Evolutionary conservation across 2,888 invertebrate species (phyloP).

Genomic region (Cataglyphis altisquamis): DNA sequence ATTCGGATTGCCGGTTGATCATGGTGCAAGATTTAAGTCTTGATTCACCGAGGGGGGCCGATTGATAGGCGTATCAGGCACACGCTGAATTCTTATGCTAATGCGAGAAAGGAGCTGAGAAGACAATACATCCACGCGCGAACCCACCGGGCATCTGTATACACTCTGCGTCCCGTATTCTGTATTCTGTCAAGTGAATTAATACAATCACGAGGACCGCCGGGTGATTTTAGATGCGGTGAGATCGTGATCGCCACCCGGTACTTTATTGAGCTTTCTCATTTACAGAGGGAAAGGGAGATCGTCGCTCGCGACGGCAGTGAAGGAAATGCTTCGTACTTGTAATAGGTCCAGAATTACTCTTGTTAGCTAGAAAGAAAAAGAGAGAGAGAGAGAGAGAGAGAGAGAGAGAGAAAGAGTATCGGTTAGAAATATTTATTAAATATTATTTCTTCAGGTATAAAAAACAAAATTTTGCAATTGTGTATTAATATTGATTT

Average conservation of each 20-base stretch:
- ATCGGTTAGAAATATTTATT: not conserved
- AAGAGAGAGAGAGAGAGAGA: not conserved
- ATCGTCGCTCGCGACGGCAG: slow-evolving; percentile 32
- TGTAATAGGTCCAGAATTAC: slow-evolving; percentile 37
- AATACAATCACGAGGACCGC: slow-evolving; percentile 81
- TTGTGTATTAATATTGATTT: no score
- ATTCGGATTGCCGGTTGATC: slow-evolving; percentile 75
- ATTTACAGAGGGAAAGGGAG: slow-evolving; percentile 52
- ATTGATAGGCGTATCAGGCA: slow-evolving; percentile 85
- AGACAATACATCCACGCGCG: slow-evolving; percentile 82
- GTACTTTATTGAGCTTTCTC: slow-evolving; percentile 72
- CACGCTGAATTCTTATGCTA: slow-evolving; percentile 87
- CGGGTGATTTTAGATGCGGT: slow-evolving; percentile 82
- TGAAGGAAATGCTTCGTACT: slow-evolving; percentile 11
- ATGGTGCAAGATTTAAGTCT: slow-evolving; percentile 80
- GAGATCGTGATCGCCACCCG: slow-evolving; percentile 81
- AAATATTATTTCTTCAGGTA: not conserved
- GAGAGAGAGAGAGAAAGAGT: not conserved
- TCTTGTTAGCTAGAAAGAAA: not conserved
- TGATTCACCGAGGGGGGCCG: slow-evolving; percentile 79
- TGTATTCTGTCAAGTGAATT: slow-evolving; percentile 82
- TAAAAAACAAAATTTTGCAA: not conserved
- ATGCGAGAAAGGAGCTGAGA: slow-evolving; percentile 86
- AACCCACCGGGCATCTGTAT: slow-evolving; percentile 71
- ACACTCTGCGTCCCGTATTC: slow-evolving; percentile 78